Conservation (phyloP, 2,888 invertebrate species). For the Eupithecia tripunctaria region DNA sequence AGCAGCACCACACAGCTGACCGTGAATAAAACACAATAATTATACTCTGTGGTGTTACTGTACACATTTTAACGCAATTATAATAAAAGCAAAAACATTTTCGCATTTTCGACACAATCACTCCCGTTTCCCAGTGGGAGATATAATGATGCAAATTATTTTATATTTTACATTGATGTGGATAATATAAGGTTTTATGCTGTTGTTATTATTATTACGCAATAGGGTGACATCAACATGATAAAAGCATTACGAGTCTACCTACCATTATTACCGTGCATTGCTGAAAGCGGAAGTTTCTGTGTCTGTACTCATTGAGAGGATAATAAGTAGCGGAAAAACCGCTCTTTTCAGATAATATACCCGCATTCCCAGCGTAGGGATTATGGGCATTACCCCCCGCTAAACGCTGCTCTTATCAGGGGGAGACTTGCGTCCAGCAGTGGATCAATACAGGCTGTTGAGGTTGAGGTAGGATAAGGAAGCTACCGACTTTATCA, state of each 20-base stretch:
- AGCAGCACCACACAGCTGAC: too few species aligned
- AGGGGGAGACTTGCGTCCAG: too few species aligned
- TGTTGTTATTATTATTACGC: constrained; percentile 22
- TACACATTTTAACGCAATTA: constrained; percentile 9
- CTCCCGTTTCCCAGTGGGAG: constrained; percentile 13
- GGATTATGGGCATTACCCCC: too few species aligned
- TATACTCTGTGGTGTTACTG: neutral
- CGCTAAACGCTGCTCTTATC: too few species aligned
- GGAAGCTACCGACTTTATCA: too few species aligned
- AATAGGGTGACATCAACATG: constrained; percentile 17
- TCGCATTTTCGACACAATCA: constrained; percentile 18
- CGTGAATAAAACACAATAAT: neutral
- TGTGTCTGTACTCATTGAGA: neutral
- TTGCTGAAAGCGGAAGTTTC: constrained; percentile 9
- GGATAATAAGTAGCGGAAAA: constrained; percentile 9
- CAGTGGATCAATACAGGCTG: too few species aligned
- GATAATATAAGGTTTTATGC: constrained; percentile 25
- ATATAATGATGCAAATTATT: constrained; percentile 18
- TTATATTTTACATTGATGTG: constrained; percentile 19
- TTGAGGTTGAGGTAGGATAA: too few species aligned
- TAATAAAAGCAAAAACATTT: constrained; percentile 21
- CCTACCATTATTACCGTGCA: neutral
- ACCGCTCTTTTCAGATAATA: neutral
- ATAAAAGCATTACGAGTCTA: constrained; percentile 20
- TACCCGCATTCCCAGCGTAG: neutral